Percentiles rank a stretch among this genome's conserved stretches.
These are phyloP conservation scores for Etheostoma perlongum DNA, from an alignment of 2,797 vertebrate genomes.

Conservation along the genomic window DNA sequence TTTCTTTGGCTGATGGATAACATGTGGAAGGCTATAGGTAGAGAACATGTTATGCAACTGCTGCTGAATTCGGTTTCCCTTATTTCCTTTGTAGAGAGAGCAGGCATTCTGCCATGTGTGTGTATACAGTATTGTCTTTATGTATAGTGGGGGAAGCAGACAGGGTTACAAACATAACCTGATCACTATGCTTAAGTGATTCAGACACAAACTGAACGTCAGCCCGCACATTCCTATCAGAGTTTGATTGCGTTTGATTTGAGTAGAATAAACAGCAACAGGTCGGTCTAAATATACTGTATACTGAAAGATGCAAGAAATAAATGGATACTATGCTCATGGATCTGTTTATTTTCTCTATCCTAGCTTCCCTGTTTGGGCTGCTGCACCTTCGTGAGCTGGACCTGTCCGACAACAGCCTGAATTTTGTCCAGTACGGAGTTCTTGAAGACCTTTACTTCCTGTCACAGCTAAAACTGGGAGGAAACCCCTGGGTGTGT, in stretches of 20 bases:
- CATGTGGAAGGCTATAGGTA: conserved; percentile 25
- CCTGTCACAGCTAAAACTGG: conserved; percentile 89
- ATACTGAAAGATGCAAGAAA: conserved; percentile 15
- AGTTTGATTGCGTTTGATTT: conserved; percentile 1
- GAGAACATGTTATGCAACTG: conserved; percentile 27
- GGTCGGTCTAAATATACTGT: not conserved
- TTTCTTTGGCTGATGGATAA: conserved; percentile 27
- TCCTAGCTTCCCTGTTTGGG: conserved; percentile 72
- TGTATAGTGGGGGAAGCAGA: conserved; percentile 43
- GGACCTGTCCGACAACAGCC: conserved; percentile 90
- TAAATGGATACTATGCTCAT: not conserved
- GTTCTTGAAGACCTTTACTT: conserved; percentile 95
- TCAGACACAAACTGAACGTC: conserved; percentile 20
- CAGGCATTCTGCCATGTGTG: conserved; percentile 33
- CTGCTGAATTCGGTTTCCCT: conserved; percentile 43
- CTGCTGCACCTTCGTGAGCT: conserved; percentile 84
- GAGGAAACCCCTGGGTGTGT: conserved; percentile 93
- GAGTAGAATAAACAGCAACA: conserved; percentile 13
- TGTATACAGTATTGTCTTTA: conserved; percentile 43
- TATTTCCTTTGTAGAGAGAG: conserved; percentile 30
- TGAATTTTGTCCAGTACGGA: conserved; percentile 91
- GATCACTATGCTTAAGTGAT: conserved; percentile 33
- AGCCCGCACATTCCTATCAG: not conserved
- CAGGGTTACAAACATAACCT: conserved; percentile 18
- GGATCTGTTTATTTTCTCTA: not conserved